A percentile compares a stretch with the other conserved stretches of the same genome.
Evolutionary conservation across 2,797 vertebrate species (phyloP).

Genomic region (Phrynocephalus forsythii): DNA sequence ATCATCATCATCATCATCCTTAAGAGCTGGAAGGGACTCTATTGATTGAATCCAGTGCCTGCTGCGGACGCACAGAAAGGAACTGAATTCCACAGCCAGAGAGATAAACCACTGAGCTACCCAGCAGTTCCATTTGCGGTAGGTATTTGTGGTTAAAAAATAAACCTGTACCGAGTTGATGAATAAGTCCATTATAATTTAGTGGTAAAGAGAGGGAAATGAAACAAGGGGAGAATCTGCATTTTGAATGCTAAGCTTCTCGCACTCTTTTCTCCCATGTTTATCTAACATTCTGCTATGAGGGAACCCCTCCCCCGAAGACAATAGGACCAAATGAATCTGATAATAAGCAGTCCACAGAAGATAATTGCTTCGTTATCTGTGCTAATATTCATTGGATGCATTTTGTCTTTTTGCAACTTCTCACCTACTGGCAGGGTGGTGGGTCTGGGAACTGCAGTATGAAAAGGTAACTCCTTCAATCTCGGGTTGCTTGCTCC

Average conservation of each 20-base stretch:
- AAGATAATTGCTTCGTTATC: not conserved
- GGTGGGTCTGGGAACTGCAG: not conserved
- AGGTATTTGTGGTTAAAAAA: not conserved
- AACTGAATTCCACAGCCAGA: no score
- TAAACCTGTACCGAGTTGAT: not conserved
- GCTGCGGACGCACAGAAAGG: no score
- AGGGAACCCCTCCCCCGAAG: not conserved
- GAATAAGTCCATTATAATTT: not conserved
- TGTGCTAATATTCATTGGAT: not conserved
- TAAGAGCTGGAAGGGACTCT: no score
- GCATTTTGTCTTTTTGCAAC: not conserved
- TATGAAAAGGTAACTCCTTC: not conserved
- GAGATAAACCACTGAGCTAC: no score
- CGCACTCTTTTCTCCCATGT: not conserved
- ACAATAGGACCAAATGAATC: not conserved
- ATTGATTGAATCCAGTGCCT: no score
- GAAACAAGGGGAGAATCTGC: not conserved
- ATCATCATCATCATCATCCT: no score
- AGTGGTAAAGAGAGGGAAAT: not conserved
- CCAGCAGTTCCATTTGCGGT: not conserved
- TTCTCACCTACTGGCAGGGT: not conserved
- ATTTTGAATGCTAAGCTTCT: not conserved
- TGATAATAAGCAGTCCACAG: not conserved
- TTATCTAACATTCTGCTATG: not conserved
- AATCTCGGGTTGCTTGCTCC: not conserved